phyloP scores from a whole-genome alignment of 2,888 invertebrate species.

The Chirona hameri region DNA sequence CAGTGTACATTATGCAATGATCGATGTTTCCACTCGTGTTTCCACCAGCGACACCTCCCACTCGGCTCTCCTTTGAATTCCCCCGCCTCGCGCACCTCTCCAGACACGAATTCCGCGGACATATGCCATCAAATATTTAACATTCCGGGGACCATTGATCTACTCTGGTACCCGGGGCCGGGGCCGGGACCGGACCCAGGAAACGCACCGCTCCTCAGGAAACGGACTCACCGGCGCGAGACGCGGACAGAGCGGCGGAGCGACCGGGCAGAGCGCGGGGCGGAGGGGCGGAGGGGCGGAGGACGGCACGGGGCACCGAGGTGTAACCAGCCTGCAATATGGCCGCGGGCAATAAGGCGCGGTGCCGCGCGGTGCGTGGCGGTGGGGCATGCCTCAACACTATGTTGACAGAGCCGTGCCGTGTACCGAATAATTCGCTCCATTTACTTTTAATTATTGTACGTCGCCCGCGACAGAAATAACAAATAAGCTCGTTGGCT shows the following conservation, averaged over 20 bases:
- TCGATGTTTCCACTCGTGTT: too few species aligned
- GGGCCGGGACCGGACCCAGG: too few species aligned
- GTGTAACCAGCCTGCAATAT: background rate
- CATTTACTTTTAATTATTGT: constrained; percentile 28
- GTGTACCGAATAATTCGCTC: background rate
- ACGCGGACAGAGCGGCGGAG: background rate
- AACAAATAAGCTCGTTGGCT: constrained; percentile 25
- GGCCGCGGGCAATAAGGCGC: background rate
- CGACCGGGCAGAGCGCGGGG: background rate
- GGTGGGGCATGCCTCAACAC: too few species aligned
- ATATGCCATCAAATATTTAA: background rate
- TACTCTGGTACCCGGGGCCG: background rate
- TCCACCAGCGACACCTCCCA: too few species aligned
- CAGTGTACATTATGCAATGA: too few species aligned
- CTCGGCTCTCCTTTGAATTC: too few species aligned
- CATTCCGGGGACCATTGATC: background rate
- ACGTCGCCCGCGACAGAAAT: background rate
- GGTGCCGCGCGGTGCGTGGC: too few species aligned
- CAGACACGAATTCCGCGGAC: background rate
- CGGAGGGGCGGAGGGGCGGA: background rate
- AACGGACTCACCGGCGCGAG: background rate
- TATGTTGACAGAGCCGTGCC: background rate
- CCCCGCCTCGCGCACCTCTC: background rate
- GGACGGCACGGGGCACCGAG: background rate
- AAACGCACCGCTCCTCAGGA: too few species aligned